Evolutionary conservation across 2,113 vertebrate species (phyloP).

Genomic region (Colossoma macropomum): DNA sequence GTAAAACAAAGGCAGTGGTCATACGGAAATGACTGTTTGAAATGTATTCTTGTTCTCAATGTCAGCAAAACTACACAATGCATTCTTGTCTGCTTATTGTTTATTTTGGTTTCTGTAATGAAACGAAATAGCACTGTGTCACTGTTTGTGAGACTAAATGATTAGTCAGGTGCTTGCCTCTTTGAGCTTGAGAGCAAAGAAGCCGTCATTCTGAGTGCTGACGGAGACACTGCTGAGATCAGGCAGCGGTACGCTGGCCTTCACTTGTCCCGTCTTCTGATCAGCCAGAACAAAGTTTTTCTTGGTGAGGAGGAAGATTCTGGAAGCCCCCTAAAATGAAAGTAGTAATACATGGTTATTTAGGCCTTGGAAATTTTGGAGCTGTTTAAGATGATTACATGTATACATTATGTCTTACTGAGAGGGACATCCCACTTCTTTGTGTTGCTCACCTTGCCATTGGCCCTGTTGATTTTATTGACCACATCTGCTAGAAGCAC

Average conservation of each 20-base stretch:
- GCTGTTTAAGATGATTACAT: not conserved
- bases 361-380: not conserved
- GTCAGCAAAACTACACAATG: not conserved
- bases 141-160: not conserved
- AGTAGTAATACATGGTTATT: not conserved
- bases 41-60: not conserved
- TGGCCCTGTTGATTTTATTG: conserved; percentile 97
- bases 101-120: not conserved
- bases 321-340: conserved; percentile 78
- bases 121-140: not conserved
- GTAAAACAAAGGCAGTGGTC: not conserved
- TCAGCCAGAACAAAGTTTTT: conserved; percentile 92
- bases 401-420: not conserved
- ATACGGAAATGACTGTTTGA: not conserved
- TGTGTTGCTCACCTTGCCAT: conserved; percentile 87
- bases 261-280: conserved; percentile 95
- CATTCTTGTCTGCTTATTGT: not conserved
- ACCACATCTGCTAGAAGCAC: conserved; percentile 94
- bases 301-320: conserved; percentile 96
- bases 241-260: conserved; percentile 88
- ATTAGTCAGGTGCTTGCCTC: conserved; percentile 76
- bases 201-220: conserved; percentile 93
- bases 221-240: conserved; percentile 93
- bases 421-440: not conserved
- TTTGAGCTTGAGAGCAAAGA: conserved; percentile 95